Conservation (phyloP, 2,888 invertebrate species). For the Melikaiella ostensackeni region DNA sequence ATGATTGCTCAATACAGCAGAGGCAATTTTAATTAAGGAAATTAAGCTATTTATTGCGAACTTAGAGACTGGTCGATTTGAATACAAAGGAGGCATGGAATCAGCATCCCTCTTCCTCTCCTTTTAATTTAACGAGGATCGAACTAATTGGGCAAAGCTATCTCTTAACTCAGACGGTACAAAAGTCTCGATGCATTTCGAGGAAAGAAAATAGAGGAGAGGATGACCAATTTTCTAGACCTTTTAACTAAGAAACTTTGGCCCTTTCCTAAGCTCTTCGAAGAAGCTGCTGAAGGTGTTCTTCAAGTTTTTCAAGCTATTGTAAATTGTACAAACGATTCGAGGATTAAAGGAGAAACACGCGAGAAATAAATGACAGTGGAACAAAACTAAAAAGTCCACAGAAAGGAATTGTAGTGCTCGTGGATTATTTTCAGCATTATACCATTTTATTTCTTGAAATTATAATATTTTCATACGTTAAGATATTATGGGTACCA, state of each 20-base stretch:
- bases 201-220: constrained; percentile 18
- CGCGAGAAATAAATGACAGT: constrained; percentile 8
- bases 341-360: constrained; percentile 2
- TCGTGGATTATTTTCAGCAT: too few species aligned
- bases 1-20: constrained; percentile 29
- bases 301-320: constrained; percentile 19
- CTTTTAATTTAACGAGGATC: constrained; percentile 16
- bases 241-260: not conserved
- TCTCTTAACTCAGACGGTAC: constrained; percentile 11
- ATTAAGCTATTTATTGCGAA: constrained; percentile 56
- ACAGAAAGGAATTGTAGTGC: not conserved
- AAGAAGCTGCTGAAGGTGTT: constrained; percentile 8
- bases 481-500: too few species aligned
- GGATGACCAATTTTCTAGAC: not conserved
- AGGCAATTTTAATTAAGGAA: constrained; percentile 67
- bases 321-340: constrained; percentile 20
- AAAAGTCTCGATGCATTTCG: constrained; percentile 17
- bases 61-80: not conserved
- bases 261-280: constrained; percentile 11
- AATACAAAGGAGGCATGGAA: constrained; percentile 1
- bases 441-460: not conserved
- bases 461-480: not conserved
- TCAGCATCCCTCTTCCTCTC: constrained; percentile 3
- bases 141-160: constrained; percentile 17
- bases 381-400: not conserved